A percentile compares a stretch with the other conserved stretches of the same genome.
These are phyloP conservation scores for Rhabdornis inornatus DNA, from an alignment of 2,113 vertebrate genomes.

Conservation along the genomic window DNA sequence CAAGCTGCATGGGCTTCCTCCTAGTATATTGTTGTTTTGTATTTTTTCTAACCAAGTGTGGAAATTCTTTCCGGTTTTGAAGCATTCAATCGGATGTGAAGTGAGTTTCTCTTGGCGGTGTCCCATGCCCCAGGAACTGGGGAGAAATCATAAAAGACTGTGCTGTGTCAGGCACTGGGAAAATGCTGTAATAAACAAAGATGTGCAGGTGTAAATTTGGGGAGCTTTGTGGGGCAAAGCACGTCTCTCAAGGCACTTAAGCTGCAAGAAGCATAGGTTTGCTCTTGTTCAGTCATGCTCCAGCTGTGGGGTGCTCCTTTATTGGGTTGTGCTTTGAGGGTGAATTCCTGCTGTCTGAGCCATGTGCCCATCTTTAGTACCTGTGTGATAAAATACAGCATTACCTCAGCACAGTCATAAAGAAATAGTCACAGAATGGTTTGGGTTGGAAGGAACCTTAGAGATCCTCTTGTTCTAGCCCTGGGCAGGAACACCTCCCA, in stretches of 20 bases:
- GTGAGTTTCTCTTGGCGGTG: background rate
- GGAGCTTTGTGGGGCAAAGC: background rate
- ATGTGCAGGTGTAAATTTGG: background rate
- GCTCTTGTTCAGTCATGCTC: background rate
- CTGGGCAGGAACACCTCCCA: background rate
- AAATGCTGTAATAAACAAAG: background rate
- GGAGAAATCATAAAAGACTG: background rate
- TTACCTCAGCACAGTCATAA: background rate
- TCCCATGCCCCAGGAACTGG: background rate
- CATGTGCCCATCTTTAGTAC: background rate
- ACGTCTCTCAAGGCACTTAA: background rate
- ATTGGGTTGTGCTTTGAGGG: background rate
- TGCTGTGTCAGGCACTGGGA: background rate
- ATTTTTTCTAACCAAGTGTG: background rate
- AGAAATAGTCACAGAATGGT: background rate
- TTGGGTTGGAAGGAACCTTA: background rate
- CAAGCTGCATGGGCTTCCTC: background rate
- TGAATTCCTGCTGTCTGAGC: background rate
- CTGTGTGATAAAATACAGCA: rapidly evolving
- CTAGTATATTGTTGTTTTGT: background rate
- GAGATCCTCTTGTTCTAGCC: background rate
- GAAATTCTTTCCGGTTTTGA: background rate
- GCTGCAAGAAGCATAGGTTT: background rate
- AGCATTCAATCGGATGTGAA: background rate
- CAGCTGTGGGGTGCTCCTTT: background rate